Percentiles rank a stretch among this genome's conserved stretches.
Conservation (phyloP, 2,113 vertebrate species). For the Petroica traversi region DNA sequence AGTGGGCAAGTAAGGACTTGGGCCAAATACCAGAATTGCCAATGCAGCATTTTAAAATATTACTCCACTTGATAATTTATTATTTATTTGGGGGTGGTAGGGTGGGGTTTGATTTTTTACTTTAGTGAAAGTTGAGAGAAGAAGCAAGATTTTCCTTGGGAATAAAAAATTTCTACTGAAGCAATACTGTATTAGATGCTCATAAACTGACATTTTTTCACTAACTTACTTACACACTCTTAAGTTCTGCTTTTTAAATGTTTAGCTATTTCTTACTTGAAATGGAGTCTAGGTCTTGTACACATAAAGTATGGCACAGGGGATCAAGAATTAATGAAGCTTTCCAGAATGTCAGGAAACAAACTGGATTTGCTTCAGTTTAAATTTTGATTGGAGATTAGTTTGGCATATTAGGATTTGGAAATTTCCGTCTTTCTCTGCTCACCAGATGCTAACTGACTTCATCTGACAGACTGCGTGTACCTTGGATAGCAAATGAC, state of each 20-base stretch:
- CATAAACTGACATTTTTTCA: not conserved
- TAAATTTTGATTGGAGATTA: not conserved
- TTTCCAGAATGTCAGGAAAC: not conserved
- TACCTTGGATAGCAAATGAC: constrained; percentile 30
- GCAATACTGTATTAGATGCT: not conserved
- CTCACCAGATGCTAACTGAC: not conserved
- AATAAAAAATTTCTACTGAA: not conserved
- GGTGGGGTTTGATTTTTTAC: not conserved
- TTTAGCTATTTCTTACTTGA: not conserved
- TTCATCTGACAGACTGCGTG: not conserved
- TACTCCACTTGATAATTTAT: not conserved
- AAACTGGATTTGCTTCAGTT: not conserved
- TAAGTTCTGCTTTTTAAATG: not conserved
- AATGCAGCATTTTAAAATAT: not conserved
- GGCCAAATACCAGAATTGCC: not conserved
- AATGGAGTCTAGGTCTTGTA: not conserved
- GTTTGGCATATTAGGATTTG: not conserved
- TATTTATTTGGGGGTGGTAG: too few species aligned
- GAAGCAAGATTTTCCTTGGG: not conserved
- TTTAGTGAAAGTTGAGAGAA: not conserved
- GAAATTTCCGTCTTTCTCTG: not conserved
- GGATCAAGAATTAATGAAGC: not conserved
- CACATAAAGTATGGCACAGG: not conserved
- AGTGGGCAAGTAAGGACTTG: not conserved
- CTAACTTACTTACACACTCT: not conserved